These are phyloP conservation scores for Neostethus bicornis DNA, from an alignment of 2,797 vertebrate species.

Conservation along the genomic window DNA sequence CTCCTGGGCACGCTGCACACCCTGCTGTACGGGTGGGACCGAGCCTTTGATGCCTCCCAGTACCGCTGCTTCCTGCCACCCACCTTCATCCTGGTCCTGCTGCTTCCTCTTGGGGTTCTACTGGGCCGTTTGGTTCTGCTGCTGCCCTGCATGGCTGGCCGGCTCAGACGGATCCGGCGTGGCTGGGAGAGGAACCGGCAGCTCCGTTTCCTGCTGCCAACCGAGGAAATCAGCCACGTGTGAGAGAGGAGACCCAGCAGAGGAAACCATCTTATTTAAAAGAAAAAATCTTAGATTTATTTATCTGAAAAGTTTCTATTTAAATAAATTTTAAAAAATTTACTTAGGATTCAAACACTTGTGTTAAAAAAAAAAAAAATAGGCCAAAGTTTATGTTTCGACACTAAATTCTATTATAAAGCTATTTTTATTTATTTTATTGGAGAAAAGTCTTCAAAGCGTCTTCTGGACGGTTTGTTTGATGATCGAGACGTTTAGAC, in stretches of 20 bases:
- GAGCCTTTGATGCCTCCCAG: slow-evolving; percentile 78
- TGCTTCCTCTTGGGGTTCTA: slow-evolving; percentile 81
- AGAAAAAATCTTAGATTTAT: too few species aligned
- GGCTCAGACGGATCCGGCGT: slow-evolving; percentile 83
- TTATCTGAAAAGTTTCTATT: too few species aligned
- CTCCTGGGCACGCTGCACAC: slow-evolving; percentile 85
- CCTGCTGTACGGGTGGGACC: slow-evolving; percentile 84
- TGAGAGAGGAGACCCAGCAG: slow-evolving; percentile 49
- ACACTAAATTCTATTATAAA: too few species aligned
- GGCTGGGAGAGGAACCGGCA: slow-evolving; percentile 85
- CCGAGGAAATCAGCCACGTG: slow-evolving; percentile 63
- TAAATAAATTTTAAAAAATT: too few species aligned
- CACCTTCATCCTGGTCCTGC: slow-evolving; percentile 84
- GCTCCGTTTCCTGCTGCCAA: slow-evolving; percentile 60
- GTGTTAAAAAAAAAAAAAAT: too few species aligned
- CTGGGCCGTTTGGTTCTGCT: slow-evolving; percentile 78
- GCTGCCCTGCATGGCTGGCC: slow-evolving; percentile 79
- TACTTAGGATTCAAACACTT: too few species aligned
- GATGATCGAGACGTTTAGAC: too few species aligned
- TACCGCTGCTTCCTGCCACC: slow-evolving; percentile 89
- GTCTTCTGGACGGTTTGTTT: too few species aligned
- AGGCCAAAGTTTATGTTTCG: too few species aligned
- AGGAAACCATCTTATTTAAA: too few species aligned
- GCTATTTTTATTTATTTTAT: too few species aligned
- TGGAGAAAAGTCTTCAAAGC: too few species aligned